Base-by-base conservation (phyloP, 2,888 invertebrate species). In the Rapana venosa region DNA sequence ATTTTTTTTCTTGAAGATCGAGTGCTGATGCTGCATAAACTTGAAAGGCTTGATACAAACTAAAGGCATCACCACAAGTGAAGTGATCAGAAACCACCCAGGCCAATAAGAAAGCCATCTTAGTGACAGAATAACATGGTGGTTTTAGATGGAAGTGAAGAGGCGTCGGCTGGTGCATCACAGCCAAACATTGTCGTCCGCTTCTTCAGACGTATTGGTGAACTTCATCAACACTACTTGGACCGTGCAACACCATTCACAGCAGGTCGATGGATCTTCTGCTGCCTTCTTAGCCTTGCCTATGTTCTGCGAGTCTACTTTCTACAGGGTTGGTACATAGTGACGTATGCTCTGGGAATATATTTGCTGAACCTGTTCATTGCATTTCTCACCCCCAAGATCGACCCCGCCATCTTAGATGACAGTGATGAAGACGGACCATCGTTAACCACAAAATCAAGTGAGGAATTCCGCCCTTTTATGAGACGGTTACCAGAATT, bases 321-420 rank as follows among this genome's bases (percentile, higher is more conserved):
- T 81, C 91, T 94, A 91, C 94, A 95, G 98, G 99, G 99, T 93
- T 99, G 99, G 99, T 99, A 99, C 96, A 99, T 99, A 95, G 98
- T 99, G 91, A 99, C 99, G 94, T 99, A 99, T 97, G 99, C 99
- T 61, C 97, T 99, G 96, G 99, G 99, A 94, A 99, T 99, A 96
- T 99, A 99, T 97, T 98, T 99, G 96, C 97, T 99, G 96, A 99
- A 99, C 97, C 97, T 99, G 96, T 99, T 99, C 97, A 99, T 99
- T 97, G 99, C 99, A 97, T 99, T 99, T 97, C 97, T 99, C 93
- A 99, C 99, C 95, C 99, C 99, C 95, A 99, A 99, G 97, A 99
- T 99, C 96, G 99, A 99, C 97, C 99, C 99, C 93, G 98, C 98
- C 81, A 97, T 98, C 97, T 93, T 96, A 85, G 98, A 98, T 97